Evolutionary conservation across 2,797 vertebrate species (phyloP).

Genomic region (Eulemur coronatus): DNA sequence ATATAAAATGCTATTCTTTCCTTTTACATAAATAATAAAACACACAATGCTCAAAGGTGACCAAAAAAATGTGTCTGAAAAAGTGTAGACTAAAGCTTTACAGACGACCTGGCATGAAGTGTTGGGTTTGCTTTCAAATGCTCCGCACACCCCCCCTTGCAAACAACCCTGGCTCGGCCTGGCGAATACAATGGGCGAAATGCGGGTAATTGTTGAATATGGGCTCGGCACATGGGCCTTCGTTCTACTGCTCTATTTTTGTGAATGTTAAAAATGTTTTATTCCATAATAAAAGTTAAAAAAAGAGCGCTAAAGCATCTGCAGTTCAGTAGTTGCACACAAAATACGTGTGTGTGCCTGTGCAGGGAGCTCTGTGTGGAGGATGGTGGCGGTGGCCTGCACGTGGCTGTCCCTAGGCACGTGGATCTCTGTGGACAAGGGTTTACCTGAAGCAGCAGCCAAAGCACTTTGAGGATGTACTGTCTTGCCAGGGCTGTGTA

Average conservation of each 20-base stretch:
- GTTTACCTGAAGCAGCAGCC: background rate
- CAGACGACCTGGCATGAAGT: background rate
- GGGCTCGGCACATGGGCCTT: background rate
- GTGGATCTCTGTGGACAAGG: background rate
- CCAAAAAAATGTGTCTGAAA: background rate
- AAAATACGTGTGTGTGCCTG: background rate
- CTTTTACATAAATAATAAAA: slow-evolving; percentile 27
- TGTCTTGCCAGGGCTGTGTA: background rate
- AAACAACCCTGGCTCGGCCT: background rate
- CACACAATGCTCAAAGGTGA: background rate
- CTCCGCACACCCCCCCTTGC: background rate
- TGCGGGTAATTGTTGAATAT: background rate
- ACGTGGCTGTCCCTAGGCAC: fast-evolving
- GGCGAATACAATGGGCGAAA: background rate
- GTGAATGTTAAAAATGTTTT: background rate
- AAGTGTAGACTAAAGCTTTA: background rate
- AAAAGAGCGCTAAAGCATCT: background rate
- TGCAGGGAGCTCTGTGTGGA: background rate
- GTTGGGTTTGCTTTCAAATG: background rate
- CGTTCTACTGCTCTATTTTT: background rate
- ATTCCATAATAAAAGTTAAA: background rate
- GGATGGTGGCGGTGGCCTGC: background rate
- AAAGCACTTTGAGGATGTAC: background rate
- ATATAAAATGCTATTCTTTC: background rate
- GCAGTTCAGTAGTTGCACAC: background rate